phyloP scores from a whole-genome alignment of 2,113 vertebrate species.

The Paradisaea rubra region DNA sequence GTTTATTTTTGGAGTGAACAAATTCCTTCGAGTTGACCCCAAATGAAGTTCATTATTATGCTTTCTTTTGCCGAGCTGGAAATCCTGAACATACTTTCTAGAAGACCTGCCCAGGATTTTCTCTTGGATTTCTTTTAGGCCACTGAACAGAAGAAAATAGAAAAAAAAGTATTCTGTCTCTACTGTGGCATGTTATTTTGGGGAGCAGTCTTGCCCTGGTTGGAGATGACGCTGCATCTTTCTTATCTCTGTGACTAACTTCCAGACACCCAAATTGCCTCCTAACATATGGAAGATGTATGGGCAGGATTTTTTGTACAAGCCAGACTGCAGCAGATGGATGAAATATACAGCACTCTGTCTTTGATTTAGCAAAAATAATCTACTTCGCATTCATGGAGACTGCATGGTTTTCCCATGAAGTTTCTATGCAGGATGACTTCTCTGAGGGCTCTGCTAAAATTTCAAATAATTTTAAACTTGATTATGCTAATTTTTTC shows the following conservation, averaged over 20 bases:
- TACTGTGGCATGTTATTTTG: neutral
- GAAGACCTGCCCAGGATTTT: neutral
- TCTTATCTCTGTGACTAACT: constrained; percentile 9
- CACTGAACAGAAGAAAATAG: neutral
- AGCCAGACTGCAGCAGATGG: neutral
- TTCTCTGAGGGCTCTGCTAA: neutral
- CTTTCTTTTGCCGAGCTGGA: neutral
- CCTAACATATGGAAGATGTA: constrained; percentile 10
- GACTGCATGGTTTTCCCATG: neutral
- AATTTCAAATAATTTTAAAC: neutral
- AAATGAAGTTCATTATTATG: neutral
- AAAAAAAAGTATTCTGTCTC: neutral
- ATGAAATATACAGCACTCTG: neutral
- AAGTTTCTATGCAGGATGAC: neutral
- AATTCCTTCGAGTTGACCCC: neutral
- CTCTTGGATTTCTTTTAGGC: neutral
- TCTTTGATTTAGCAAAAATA: constrained; percentile 13
- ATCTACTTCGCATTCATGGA: neutral
- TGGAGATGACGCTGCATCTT: neutral
- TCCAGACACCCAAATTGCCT: constrained; percentile 6
- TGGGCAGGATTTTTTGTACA: neutral
- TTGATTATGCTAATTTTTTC: neutral
- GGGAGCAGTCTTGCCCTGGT: neutral
- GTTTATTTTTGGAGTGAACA: neutral
- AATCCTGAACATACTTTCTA: neutral